A percentile compares a stretch with the other conserved stretches of the same genome.
phyloP scores from a whole-genome alignment of 2,797 vertebrate genomes.

The Melanotaenia boesemani region DNA sequence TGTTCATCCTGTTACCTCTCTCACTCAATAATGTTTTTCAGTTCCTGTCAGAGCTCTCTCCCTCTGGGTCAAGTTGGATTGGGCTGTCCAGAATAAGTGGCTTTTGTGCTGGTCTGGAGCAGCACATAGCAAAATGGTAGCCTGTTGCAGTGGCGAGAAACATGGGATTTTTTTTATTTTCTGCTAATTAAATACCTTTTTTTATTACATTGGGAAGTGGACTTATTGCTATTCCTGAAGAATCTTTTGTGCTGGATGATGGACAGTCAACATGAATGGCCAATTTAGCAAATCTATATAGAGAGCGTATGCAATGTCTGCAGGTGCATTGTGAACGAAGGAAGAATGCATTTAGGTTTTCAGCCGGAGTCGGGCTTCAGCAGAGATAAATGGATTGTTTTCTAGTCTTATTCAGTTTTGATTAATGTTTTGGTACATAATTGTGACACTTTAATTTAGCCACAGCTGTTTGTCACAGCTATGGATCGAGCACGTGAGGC shows the following conservation, averaged over 20 bases:
- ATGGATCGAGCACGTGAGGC: constrained; percentile 8
- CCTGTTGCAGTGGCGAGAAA: constrained; percentile 23
- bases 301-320: constrained; percentile 8
- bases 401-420: constrained; percentile 46
- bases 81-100: constrained; percentile 22
- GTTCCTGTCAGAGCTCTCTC: background rate
- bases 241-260: constrained; percentile 34
- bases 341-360: constrained; percentile 3
- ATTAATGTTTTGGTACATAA: constrained; percentile 44
- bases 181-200: constrained; percentile 27
- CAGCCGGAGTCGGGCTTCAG: constrained; percentile 11
- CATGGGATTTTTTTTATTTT: background rate
- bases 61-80: constrained; percentile 13
- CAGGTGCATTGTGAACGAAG: constrained; percentile 11
- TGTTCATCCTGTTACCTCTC: constrained; percentile 4
- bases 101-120: constrained; percentile 35
- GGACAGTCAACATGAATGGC: constrained; percentile 46
- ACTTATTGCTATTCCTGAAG: constrained; percentile 21
- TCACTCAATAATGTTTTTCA: constrained; percentile 9
- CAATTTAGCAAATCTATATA: constrained; percentile 38
- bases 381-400: constrained; percentile 35
- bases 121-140: background rate
- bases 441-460: constrained; percentile 60
- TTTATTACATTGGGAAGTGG: constrained; percentile 42
- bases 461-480: constrained; percentile 53